Percentiles rank a stretch among this genome's conserved stretches.
Conservation (phyloP, 2,797 vertebrate genomes). For the Poecilia velifera region DNA sequence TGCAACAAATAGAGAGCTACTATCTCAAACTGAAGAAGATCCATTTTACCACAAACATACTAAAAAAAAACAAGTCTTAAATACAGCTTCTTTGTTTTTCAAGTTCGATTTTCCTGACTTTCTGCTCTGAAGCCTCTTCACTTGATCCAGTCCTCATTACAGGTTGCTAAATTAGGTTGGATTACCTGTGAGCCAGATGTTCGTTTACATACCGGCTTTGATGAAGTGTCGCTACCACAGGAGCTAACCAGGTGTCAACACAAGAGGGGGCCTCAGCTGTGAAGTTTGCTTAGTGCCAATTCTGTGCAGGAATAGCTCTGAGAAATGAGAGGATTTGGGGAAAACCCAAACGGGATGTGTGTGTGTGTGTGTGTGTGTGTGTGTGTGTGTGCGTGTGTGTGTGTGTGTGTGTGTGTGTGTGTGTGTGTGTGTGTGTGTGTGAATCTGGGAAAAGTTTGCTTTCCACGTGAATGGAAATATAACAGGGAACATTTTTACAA, state of each 20-base stretch:
- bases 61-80: not conserved
- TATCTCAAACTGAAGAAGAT: no score
- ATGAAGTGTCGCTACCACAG: conserved; percentile 8
- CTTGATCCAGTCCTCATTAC: conserved; percentile 9
- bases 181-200: conserved; percentile 19
- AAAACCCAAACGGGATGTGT: not conserved
- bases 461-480: conserved; percentile 1
- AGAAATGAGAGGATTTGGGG: conserved; percentile 9
- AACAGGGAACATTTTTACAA: not conserved
- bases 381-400: conserved; percentile 6
- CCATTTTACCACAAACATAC: not conserved
- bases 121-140: not conserved
- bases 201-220: conserved; percentile 30
- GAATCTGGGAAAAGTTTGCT: not conserved
- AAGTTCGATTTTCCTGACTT: not conserved
- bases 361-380: conserved; percentile 14
- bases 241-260: conserved; percentile 13
- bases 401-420: not conserved
- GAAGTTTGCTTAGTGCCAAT: conserved; percentile 10
- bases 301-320: conserved; percentile 15
- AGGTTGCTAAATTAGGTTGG: conserved; percentile 15
- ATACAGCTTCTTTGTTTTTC: not conserved
- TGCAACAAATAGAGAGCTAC: no score
- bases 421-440: not conserved
- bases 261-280: conserved; percentile 3